These are phyloP conservation scores for Propithecus perrieri DNA, from an alignment of 2,797 vertebrate genomes.

Conservation along the genomic window DNA sequence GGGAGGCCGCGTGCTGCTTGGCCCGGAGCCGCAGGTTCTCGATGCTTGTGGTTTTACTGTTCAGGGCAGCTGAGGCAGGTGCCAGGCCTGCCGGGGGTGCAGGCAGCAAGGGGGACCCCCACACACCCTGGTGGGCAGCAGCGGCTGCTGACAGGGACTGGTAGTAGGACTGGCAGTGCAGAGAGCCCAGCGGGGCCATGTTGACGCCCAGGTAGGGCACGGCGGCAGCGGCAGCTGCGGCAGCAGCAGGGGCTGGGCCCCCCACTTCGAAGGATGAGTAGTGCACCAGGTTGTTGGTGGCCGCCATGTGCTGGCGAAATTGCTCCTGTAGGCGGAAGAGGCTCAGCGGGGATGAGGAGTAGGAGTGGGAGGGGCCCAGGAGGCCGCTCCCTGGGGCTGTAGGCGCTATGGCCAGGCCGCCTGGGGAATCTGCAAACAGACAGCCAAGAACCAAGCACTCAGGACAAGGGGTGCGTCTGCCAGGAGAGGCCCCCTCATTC, in stretches of 20 bases:
- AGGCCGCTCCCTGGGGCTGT: conserved; percentile 87
- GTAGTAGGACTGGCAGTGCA: conserved; percentile 99
- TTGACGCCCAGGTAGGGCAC: conserved; percentile 97
- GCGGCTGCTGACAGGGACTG: conserved; percentile 95
- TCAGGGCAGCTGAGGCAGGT: conserved; percentile 87
- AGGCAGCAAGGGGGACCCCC: conserved; percentile 95
- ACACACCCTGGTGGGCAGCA: conserved; percentile 91
- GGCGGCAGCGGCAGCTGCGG: conserved; percentile 69
- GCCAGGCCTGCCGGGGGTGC: conserved; percentile 89
- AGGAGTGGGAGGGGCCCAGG: conserved; percentile 92
- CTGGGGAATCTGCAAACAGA: conserved; percentile 90
- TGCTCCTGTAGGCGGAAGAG: conserved; percentile 99
- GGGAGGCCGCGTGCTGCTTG: conserved; percentile 97
- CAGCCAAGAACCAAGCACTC: conserved; percentile 70
- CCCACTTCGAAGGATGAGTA: conserved; percentile 98
- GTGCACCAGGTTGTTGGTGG: conserved; percentile 98
- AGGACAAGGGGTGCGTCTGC: background rate
- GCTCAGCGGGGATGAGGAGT: conserved; percentile 97
- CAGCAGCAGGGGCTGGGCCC: conserved; percentile 84
- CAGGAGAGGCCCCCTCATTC: background rate
- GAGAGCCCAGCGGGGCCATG: conserved; percentile 94
- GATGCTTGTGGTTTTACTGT: conserved; percentile 99
- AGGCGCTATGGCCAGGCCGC: conserved; percentile 87
- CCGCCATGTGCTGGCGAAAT: conserved; percentile 99
- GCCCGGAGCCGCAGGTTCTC: conserved; percentile 98